phyloP scores from a whole-genome alignment of 2,113 vertebrate species.

The Willisornis vidua region DNA sequence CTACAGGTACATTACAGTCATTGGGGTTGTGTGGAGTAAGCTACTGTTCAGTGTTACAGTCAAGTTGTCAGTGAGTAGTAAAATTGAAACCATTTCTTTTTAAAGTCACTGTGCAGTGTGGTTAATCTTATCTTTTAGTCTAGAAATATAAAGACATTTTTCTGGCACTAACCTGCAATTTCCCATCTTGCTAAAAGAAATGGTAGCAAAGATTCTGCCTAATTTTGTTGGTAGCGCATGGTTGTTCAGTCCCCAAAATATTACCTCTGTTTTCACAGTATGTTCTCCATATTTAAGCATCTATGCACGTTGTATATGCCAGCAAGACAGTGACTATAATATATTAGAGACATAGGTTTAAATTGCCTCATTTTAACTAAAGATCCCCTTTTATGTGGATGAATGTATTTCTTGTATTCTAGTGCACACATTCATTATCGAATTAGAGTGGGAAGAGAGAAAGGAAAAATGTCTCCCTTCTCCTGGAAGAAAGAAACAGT shows the following conservation, averaged over 20 bases:
- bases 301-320: neutral
- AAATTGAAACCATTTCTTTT: neutral
- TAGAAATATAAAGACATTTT: neutral
- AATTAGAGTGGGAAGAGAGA: neutral
- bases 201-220: neutral
- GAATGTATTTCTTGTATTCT: neutral
- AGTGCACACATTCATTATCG: neutral
- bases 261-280: neutral
- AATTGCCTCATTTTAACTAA: neutral
- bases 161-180: neutral
- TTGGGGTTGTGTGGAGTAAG: neutral
- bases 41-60: neutral
- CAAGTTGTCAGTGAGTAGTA: neutral
- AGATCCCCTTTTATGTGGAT: rapidly evolving
- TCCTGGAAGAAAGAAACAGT: neutral
- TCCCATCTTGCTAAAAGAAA: neutral
- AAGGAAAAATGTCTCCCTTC: neutral
- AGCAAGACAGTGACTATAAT: neutral
- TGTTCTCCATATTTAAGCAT: neutral
- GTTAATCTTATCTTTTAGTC: neutral
- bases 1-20: rapidly evolving
- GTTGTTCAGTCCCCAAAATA: neutral
- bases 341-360: neutral
- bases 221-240: neutral
- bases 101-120: neutral